Conservation (phyloP, 2,888 invertebrate species). For the Hoplodrina blanda region DNA sequence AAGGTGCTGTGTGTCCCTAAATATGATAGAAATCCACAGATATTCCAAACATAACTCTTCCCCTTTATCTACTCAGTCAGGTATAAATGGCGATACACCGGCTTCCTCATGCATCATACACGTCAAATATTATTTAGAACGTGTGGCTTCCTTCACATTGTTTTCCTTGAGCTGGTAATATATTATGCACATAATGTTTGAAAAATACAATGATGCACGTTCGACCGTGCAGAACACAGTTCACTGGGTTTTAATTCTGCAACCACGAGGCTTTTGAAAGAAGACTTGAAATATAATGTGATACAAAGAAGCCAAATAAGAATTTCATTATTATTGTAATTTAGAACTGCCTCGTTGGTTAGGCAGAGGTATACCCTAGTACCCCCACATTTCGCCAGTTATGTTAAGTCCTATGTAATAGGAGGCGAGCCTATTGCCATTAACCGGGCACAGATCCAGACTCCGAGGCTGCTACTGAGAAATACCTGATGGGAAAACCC, state of each 20-base stretch:
- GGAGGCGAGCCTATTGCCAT: too few species aligned
- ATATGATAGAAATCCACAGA: conserved; percentile 24
- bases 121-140: conserved; percentile 51
- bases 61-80: conserved; percentile 38
- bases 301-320: too few species aligned
- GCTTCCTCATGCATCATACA: conserved; percentile 42
- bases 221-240: not conserved
- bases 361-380: too few species aligned
- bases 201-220: conserved; percentile 21
- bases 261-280: not conserved
- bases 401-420: too few species aligned
- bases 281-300: too few species aligned
- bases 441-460: too few species aligned
- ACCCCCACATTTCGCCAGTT: too few species aligned
- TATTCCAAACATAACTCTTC: conserved; percentile 11
- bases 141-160: conserved; percentile 35
- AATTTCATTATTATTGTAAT: too few species aligned
- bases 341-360: too few species aligned
- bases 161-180: conserved; percentile 35
- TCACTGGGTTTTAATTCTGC: conserved; percentile 1
- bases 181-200: conserved; percentile 30
- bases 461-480: too few species aligned
- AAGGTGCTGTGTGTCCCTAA: too few species aligned
- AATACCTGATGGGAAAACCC: too few species aligned
- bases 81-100: conserved; percentile 34